Evolutionary conservation across 2,888 invertebrate genomes (phyloP), one percentile per base, ranked within the genome.

Genomic region (Perithous albicinctus): DNA sequence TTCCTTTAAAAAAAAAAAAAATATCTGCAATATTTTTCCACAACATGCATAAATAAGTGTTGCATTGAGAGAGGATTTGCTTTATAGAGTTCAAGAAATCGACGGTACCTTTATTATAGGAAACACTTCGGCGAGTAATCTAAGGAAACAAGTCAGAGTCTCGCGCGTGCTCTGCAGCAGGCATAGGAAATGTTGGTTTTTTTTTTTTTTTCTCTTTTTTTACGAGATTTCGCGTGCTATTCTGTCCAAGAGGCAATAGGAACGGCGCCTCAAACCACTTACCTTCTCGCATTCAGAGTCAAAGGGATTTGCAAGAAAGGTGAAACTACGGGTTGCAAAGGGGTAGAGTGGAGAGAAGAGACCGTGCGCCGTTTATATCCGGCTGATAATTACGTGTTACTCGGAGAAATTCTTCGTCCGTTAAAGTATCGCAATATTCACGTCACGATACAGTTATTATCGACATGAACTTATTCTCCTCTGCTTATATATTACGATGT

Each of bases 381-480:
- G 83, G 87, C 87, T 87, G 87, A 89, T 90, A 88, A 88, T 90
- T 90, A 86, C 87, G 85, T 86, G 86, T 86, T 86, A 84, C 86
- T 86, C 82, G 73, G 83, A 84, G 87, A 90, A 89, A 88, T 86
- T 87, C 86, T 67, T 80, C 67, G 51, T 67, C 86, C 82, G 82
- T 83, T 84, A 88, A 88, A 88, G 86, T 88, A 89, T 89, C 84
- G 86, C 87, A 89, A 85, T 87, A 88, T 87, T 83, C 87, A 83
- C 89, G 91, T 90, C 90, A 90, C 90, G 91, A 91, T 91, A 91
- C 88, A 89, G 88, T 89, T 88, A 89, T 91, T 92, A 92, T 91
- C 90, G 91, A 90, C 91, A 90, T 90, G 90, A 91, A 91, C 86
- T 78, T 48, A 64, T 32, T 63, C 59, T 48, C 63, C 88, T 88